Conservation (phyloP, 2,888 invertebrate species). For the Xanthostigma xanthostigma region DNA sequence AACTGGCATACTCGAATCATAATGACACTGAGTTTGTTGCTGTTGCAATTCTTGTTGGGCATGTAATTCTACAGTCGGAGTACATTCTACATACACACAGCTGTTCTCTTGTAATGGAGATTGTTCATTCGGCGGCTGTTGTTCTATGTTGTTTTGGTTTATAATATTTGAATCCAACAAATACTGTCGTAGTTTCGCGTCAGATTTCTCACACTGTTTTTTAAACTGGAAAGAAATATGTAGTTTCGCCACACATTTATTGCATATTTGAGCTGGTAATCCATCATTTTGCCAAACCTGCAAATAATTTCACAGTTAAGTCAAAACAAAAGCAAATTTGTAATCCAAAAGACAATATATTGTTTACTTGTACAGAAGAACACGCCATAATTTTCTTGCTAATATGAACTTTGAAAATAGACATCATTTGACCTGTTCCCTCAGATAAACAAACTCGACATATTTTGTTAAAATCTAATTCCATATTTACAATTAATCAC, state of each 20-base stretch:
- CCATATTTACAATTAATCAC: slow-evolving; percentile 13
- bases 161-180: slow-evolving; percentile 12
- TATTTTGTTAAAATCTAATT: slow-evolving; percentile 26
- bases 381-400: slow-evolving; percentile 32
- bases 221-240: slow-evolving; percentile 32
- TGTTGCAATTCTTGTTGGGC: slow-evolving; percentile 19
- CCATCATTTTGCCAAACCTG: slow-evolving; percentile 33
- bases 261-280: slow-evolving; percentile 30
- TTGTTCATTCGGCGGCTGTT: slow-evolving; percentile 10
- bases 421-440: slow-evolving; percentile 25
- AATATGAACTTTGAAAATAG: slow-evolving; percentile 30
- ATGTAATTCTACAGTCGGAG: slow-evolving; percentile 10
- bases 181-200: slow-evolving; percentile 27
- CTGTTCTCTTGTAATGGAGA: slow-evolving; percentile 15
- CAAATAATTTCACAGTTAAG: slow-evolving; percentile 7
- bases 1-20: slow-evolving; percentile 15
- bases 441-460: slow-evolving; percentile 29
- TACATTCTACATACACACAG: slow-evolving; percentile 25
- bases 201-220: slow-evolving; percentile 31
- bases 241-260: slow-evolving; percentile 29
- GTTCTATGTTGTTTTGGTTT: slow-evolving; percentile 1
- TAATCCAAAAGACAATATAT: slow-evolving; percentile 1
- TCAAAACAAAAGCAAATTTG: not conserved
- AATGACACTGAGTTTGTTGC: slow-evolving; percentile 17
- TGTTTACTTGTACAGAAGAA: slow-evolving; percentile 28